Evolutionary conservation across 1,140 invertebrate species (phyloP).

Genomic region (Orchestia grillus): DNA sequence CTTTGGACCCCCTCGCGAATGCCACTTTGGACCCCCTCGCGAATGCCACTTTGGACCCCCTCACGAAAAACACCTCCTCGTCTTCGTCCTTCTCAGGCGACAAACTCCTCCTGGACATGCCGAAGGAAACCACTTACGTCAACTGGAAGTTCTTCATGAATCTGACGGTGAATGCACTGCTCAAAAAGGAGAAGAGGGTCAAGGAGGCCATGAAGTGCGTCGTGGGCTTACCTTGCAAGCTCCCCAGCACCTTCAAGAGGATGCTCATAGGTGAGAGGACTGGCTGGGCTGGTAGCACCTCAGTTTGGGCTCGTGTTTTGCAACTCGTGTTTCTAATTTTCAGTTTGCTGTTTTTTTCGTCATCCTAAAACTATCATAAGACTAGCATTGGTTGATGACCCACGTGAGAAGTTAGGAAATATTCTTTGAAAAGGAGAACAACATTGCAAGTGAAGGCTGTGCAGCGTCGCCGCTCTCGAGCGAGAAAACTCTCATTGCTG

Average conservation of each 20-base stretch:
- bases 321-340: not conserved
- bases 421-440: no score
- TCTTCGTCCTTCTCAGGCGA: not conserved
- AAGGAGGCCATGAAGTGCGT: constrained; percentile 13
- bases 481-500: no score
- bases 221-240: not conserved
- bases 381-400: not conserved
- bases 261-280: not conserved
- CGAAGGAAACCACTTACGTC: not conserved
- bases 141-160: constrained; percentile 15
- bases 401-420: no score
- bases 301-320: not conserved
- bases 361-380: not conserved
- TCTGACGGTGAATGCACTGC: not conserved
- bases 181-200: not conserved
- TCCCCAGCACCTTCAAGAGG: not conserved
- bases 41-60: no score
- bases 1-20: not conserved
- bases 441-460: no score
- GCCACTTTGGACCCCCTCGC: not conserved
- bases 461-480: no score
- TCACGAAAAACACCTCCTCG: no score
- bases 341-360: not conserved
- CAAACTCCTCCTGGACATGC: not conserved
- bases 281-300: not conserved